Evolutionary conservation across 2,113 vertebrate genomes (phyloP).

Genomic region (Cololabis saira): DNA sequence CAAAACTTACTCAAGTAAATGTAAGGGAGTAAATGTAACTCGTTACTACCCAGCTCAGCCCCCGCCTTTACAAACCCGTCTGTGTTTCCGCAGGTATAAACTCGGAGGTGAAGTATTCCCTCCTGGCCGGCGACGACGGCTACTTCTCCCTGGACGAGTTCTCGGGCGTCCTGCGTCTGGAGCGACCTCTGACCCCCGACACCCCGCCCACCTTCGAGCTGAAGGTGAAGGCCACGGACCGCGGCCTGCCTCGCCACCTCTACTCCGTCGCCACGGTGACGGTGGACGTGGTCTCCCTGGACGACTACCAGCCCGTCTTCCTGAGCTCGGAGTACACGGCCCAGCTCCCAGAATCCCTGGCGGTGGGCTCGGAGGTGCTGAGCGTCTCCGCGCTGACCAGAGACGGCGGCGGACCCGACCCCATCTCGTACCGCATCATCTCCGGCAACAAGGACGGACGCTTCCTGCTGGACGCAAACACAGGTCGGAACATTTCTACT

Average conservation of each 20-base stretch:
- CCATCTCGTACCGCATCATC: slow-evolving; percentile 84
- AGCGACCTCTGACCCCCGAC: slow-evolving; percentile 84
- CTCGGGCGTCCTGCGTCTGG: slow-evolving; percentile 91
- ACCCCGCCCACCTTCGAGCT: slow-evolving; percentile 84
- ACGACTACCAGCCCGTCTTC: slow-evolving; percentile 92
- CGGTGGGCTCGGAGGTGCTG: slow-evolving; percentile 85
- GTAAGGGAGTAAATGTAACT: too few relatives aligned
- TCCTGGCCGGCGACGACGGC: slow-evolving; percentile 84
- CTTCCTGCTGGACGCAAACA: slow-evolving; percentile 86
- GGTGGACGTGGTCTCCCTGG: slow-evolving; percentile 88
- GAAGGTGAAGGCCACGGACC: slow-evolving; percentile 90
- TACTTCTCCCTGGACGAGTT: slow-evolving; percentile 93
- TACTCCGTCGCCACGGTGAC: slow-evolving; percentile 86
- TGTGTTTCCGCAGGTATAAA: slow-evolving; percentile 85
- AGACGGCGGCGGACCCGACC: slow-evolving; percentile 76
- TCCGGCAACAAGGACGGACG: slow-evolving; percentile 88
- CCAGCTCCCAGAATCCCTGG: slow-evolving; percentile 85
- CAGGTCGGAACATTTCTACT: slow-evolving; percentile 79
- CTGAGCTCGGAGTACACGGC: slow-evolving; percentile 85
- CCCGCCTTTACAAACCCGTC: background rate
- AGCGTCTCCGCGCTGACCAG: slow-evolving; percentile 83
- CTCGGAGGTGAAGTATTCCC: slow-evolving; percentile 90
- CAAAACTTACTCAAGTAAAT: too few relatives aligned
- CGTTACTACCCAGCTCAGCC: too few relatives aligned
- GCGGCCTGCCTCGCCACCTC: slow-evolving; percentile 85